Base-by-base conservation (phyloP, 1,140 invertebrate genomes). In the Belonocnema kinseyi region DNA sequence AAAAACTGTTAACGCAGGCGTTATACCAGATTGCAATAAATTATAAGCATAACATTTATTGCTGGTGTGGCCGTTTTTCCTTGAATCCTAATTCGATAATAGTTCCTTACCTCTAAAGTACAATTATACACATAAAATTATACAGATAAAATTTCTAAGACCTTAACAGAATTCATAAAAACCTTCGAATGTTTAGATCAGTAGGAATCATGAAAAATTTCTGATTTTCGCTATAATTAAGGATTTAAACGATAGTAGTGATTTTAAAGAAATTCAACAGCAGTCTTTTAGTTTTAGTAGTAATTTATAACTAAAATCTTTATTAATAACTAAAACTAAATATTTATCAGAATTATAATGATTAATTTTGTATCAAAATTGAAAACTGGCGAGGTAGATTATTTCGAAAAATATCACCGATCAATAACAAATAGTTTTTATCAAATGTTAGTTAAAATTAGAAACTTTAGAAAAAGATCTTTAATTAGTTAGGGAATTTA, bases 21-120 rank as follows among this genome's bases (percentile, higher is more conserved):
- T 66, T 66, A 40, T 66, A 40, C 26, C 13, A 66, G 61, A 40
- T 66, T 66, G 61, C 61, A 66, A 66, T 66, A 66, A 66, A 66
- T 66, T 66, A 66, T 66, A 66, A 66, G 61, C 61, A 40, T 14
- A 66, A 40, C 26, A 66, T 66, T 66, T 66, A 66, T 66, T 66
- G 61, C 61, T 66, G 61, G 61, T 66, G 61, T 66, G 61, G 61
- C 26, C 26, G 14, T 66, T 46, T 66, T 40, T 66, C 33, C 26
- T 40, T 66, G 14, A 66, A 10, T 40, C 26, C n/a, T 66, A 66
- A 40, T 66, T 66, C 33, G n/a, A 16, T n/a, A 66, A 56, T 19
- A 17, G 2, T 56, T 26, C 21, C 40, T 66, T 61, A 61, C 19
- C 56, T 66, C 61, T 40, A 14, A 66, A 66, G 26, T 66, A 66